phyloP scores from a whole-genome alignment of 2,888 invertebrate species.

The Nymphalis polychloros region DNA sequence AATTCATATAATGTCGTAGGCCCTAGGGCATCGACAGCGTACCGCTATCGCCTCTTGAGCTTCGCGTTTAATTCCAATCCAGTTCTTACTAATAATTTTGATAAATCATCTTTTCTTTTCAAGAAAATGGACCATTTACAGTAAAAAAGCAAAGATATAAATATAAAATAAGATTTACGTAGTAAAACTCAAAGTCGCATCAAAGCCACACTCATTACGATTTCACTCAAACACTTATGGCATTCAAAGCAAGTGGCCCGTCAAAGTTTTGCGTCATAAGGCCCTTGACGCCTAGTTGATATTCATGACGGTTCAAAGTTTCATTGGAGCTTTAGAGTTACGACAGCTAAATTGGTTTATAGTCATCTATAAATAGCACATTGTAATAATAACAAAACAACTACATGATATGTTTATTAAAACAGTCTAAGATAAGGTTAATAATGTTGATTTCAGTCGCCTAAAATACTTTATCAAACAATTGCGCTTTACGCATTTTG shows the following conservation, averaged over 20 bases:
- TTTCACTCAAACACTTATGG: conserved; percentile 37
- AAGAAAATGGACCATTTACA: too few relatives aligned
- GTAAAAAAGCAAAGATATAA: background rate
- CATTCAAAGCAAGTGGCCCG: conserved; percentile 38
- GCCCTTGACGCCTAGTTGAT: conserved; percentile 63
- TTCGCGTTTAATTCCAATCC: too few relatives aligned
- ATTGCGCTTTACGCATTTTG: background rate
- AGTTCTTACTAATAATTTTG: too few relatives aligned
- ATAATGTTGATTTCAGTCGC: too few relatives aligned
- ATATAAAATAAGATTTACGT: conserved; percentile 3
- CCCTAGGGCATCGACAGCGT: too few relatives aligned
- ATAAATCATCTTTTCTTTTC: too few relatives aligned
- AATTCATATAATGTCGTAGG: too few relatives aligned
- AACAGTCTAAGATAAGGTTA: too few relatives aligned
- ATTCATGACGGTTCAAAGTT: conserved; percentile 63
- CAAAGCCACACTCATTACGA: conserved; percentile 29
- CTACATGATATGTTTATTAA: background rate
- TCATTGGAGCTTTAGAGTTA: conserved; percentile 50
- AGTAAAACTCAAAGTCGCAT: conserved; percentile 27
- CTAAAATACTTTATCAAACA: too few relatives aligned
- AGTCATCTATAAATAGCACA: conserved; percentile 55
- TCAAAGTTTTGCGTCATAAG: conserved; percentile 51
- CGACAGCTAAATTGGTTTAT: conserved; percentile 74
- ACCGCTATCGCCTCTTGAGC: too few relatives aligned
- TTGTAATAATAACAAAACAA: background rate